Conservation (phyloP, 2,113 vertebrate species). For the Rhipidura dahli region DNA sequence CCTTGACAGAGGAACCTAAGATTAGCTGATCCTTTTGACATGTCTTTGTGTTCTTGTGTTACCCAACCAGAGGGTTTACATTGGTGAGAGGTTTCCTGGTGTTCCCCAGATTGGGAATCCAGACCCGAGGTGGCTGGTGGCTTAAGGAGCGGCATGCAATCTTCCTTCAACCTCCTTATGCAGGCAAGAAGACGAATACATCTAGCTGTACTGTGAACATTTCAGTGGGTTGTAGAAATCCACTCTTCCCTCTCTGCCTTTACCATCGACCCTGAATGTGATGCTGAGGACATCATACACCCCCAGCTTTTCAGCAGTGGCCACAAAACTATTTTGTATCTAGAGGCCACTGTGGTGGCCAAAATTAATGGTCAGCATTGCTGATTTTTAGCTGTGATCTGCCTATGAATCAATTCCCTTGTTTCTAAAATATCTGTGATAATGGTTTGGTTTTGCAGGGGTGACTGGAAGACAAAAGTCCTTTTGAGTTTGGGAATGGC, state of each 20-base stretch:
- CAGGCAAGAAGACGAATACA: background rate
- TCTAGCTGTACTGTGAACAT: background rate
- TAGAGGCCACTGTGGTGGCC: background rate
- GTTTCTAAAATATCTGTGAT: background rate
- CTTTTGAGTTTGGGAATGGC: slow-evolving; percentile 18
- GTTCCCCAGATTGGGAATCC: background rate
- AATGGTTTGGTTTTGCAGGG: slow-evolving; percentile 3
- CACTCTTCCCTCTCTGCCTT: background rate
- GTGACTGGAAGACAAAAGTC: slow-evolving; percentile 27
- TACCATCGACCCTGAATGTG: background rate
- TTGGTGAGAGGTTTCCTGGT: background rate
- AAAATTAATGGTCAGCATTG: slow-evolving; percentile 1
- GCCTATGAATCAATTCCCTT: background rate
- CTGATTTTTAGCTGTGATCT: slow-evolving; percentile 10
- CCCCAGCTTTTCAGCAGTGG: background rate
- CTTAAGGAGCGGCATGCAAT: background rate
- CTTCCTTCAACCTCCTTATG: background rate
- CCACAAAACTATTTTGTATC: background rate
- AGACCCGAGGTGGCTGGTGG: background rate
- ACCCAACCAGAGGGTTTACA: background rate
- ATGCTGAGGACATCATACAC: background rate
- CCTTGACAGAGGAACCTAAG: background rate
- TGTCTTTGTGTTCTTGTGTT: background rate
- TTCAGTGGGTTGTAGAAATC: background rate
- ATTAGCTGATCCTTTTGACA: background rate